phyloP scores from a whole-genome alignment of 92 coral and sea anemone genomes.

The Paramuricea clavata region DNA sequence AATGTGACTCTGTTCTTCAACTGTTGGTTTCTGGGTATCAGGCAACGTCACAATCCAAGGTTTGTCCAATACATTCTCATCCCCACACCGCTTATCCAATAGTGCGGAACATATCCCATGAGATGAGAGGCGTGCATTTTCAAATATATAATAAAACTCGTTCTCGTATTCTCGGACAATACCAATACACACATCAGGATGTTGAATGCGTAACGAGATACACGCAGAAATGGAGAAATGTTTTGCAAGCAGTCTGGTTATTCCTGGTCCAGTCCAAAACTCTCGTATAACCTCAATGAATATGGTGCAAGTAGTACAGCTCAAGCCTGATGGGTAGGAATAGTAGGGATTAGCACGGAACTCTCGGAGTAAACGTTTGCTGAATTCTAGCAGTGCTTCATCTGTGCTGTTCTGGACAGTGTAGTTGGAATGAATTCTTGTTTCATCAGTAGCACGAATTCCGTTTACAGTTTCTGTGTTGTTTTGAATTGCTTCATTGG shows the following conservation, averaged over 20 bases:
- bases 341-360: neutral
- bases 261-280: neutral
- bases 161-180: slow-evolving; percentile 71
- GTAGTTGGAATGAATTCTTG: neutral
- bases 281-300: neutral
- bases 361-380: neutral
- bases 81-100: slow-evolving; percentile 81
- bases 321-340: neutral
- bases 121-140: slow-evolving; percentile 72
- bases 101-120: slow-evolving; percentile 76
- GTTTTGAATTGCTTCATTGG: too few relatives aligned
- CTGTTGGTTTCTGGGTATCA: slow-evolving; percentile 81
- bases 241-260: neutral
- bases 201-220: slow-evolving; percentile 56
- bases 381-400: neutral
- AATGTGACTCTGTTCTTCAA: slow-evolving; percentile 74
- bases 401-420: neutral
- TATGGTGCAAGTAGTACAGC: neutral
- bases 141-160: slow-evolving; percentile 84
- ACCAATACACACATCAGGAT: slow-evolving; percentile 73
- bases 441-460: too few relatives aligned
- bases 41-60: slow-evolving; percentile 91
- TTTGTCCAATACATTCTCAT: slow-evolving; percentile 67
- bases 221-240: neutral
- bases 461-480: too few relatives aligned